Base-by-base conservation (phyloP, 2,113 vertebrate genomes). In the Leucosticte australis region DNA sequence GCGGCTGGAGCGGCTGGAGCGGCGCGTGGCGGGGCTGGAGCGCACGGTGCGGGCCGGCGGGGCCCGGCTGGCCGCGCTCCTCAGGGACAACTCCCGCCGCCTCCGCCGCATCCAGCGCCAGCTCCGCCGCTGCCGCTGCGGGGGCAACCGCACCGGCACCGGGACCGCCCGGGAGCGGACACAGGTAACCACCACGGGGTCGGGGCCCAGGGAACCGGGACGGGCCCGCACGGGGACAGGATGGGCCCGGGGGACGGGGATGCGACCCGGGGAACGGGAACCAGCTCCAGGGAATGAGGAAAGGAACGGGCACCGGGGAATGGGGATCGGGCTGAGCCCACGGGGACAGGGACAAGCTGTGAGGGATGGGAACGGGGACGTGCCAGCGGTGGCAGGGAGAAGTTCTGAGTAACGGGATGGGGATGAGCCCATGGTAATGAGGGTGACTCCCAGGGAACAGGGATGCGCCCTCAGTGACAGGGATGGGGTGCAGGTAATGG, bases 41-140 rank as follows among this genome's bases (percentile, higher is more conserved):
- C 96, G 97, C 67, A 96, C 97, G 1, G 93, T 97, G 11, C 62
- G 93, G 73, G 97, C 96, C n/a, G 84, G 97, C 7, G 95, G 97
- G 44, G 94, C 83, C 91, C 97, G 97, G 47, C 84, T 98, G 90
- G 97, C 96, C 6, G 96, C 97, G 17, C 95, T 98, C 49, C 73
- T 98, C 39, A 96, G 92, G 88, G 97, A 98, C 57, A 98, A 97
- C 27, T 78, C 96, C 37, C 78, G 96, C 73, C 95, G 97, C 8
- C 94, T 98, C 75, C 97, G 97, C 78, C 97, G 97, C 10, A 91
- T 98, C 86, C 98, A 98, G 95, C 95, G 97, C 22, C 97, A 97
- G 65, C 97, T 98, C 62, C 89, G 94, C 69, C 97, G 97, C 83
- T 69, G 96, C 11, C 84, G 97, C 81, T 81, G 94, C 88, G 96